Evolutionary conservation across 2,113 vertebrate species (phyloP).

Genomic region (Sprattus sprattus): DNA sequence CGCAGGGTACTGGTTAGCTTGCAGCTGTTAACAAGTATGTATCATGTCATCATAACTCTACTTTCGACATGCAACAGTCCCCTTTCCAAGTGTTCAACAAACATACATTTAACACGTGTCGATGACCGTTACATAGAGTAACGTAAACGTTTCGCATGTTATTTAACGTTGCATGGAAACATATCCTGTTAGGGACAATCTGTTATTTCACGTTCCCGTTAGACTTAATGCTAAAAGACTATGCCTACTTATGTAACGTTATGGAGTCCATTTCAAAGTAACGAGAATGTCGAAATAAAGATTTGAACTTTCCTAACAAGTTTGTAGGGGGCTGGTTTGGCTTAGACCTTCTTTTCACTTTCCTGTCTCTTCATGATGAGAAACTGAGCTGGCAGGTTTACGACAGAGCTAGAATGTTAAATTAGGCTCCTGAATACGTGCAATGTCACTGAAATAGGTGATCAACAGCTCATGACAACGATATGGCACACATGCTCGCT

Average conservation of each 20-base stretch:
- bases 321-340: not conserved
- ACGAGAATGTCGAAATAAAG: not conserved
- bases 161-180: not conserved
- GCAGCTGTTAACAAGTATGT: constrained; percentile 34
- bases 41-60: not conserved
- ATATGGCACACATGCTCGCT: not conserved
- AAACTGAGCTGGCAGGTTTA: not conserved
- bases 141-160: not conserved
- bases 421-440: not conserved
- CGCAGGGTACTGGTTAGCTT: constrained; percentile 16
- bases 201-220: not conserved
- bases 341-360: not conserved
- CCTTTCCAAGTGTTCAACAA: not conserved
- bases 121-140: not conserved
- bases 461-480: not conserved
- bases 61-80: not conserved
- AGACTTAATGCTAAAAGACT: not conserved
- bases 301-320: not conserved
- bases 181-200: not conserved
- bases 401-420: not conserved
- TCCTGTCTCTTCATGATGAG: not conserved
- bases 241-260: constrained; percentile 7
- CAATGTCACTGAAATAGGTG: not conserved
- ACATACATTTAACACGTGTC: constrained; percentile 11
- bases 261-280: not conserved